Evolutionary conservation across 2,888 invertebrate species (phyloP).

Genomic region (Coenonympha glycerion): DNA sequence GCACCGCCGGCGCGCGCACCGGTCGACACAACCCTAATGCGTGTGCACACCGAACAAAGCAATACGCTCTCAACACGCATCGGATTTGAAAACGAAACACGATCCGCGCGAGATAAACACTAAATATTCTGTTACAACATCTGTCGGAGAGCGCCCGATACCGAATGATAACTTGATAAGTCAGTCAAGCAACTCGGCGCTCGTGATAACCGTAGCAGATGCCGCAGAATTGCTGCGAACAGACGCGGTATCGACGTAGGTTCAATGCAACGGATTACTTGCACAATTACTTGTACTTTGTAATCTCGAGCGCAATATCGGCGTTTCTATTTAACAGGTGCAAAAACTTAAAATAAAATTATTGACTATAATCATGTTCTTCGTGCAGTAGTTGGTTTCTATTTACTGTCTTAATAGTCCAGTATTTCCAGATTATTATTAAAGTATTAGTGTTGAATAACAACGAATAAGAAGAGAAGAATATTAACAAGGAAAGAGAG

Average conservation of each 20-base stretch:
- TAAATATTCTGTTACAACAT: conserved; percentile 46
- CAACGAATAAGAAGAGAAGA: no score
- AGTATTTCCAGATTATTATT: no score
- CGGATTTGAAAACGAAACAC: conserved; percentile 32
- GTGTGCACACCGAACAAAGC: conserved; percentile 31
- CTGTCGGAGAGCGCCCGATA: conserved; percentile 56
- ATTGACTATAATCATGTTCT: neutral
- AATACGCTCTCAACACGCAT: conserved; percentile 33
- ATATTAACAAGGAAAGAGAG: no score
- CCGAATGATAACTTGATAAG: conserved; percentile 54
- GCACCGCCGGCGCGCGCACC: conserved; percentile 31
- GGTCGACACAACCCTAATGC: neutral
- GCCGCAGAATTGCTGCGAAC: conserved; percentile 35
- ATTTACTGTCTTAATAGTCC: no score
- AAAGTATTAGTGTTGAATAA: no score
- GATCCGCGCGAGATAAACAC: conserved; percentile 33
- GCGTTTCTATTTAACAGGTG: conserved; percentile 11
- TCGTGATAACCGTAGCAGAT: conserved; percentile 69
- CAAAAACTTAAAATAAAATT: neutral
- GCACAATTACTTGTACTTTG: no score
- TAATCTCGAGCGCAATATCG: conserved; percentile 10
- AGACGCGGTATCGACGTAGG: conserved; percentile 44
- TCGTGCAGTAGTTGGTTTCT: neutral
- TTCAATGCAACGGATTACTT: conserved; percentile 40
- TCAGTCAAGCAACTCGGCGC: conserved; percentile 37